Evolutionary conservation across 92 coral and sea anemone genomes (phyloP).

Genomic region (Parazoanthus darwini): DNA sequence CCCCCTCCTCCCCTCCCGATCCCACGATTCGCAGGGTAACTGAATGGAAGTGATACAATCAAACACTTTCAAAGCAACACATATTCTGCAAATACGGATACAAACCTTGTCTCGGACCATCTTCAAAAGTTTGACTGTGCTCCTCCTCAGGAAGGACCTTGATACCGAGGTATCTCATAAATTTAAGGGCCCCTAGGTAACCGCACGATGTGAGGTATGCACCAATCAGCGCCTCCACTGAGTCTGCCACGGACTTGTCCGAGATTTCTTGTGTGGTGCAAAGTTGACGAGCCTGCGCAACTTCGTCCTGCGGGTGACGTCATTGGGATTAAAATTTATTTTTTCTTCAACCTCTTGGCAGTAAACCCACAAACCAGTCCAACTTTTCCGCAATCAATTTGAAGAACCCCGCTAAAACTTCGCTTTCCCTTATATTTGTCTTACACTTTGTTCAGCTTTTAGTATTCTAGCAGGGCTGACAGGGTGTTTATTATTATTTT

Average conservation of each 20-base stretch:
- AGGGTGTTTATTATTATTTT: too few relatives aligned
- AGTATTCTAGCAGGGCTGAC: too few relatives aligned
- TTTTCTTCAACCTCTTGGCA: too few relatives aligned
- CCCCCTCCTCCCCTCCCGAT: not conserved
- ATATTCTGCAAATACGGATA: not conserved
- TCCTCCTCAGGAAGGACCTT: conserved; percentile 66
- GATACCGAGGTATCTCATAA: conserved; percentile 83
- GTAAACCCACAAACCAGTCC: too few relatives aligned
- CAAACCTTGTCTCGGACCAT: conserved; percentile 8
- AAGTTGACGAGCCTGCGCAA: conserved; percentile 35
- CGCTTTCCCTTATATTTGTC: too few relatives aligned
- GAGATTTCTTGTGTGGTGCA: conserved; percentile 71
- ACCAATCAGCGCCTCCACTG: conserved; percentile 94
- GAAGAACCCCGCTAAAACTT: too few relatives aligned
- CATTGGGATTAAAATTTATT: not conserved
- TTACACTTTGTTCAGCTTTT: too few relatives aligned
- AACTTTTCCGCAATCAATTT: too few relatives aligned
- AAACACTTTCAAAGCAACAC: not conserved
- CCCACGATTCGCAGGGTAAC: too few relatives aligned
- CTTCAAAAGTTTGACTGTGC: not conserved
- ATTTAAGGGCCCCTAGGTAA: conserved; percentile 77
- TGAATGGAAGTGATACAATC: not conserved
- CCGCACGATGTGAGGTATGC: conserved; percentile 90
- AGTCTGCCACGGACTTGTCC: conserved; percentile 94
- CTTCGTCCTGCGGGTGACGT: not conserved